Percentiles rank a stretch among this genome's conserved stretches.
These are phyloP conservation scores for Meleagris gallopavo DNA, from an alignment of 2,113 vertebrate genomes.

Conservation along the genomic window DNA sequence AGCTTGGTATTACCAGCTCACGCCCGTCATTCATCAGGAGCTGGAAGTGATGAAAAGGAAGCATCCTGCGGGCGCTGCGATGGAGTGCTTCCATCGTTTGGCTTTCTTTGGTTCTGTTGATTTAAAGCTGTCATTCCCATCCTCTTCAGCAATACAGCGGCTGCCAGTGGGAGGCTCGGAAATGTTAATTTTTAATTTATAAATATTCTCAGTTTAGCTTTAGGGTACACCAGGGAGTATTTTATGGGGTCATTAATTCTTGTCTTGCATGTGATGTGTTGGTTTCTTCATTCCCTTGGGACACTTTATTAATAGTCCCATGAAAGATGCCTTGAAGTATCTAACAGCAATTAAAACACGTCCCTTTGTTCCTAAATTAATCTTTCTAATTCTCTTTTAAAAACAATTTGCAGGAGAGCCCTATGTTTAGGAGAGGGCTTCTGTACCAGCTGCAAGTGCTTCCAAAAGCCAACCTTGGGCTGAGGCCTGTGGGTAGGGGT, in stretches of 20 bases:
- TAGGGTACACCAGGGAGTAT: constrained; percentile 6
- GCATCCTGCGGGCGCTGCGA: rapidly evolving
- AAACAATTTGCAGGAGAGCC: background rate
- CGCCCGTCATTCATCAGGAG: background rate
- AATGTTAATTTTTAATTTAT: constrained; percentile 22
- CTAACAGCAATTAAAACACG: background rate
- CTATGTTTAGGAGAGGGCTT: rapidly evolving
- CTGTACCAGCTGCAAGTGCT: background rate
- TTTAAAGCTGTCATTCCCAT: background rate
- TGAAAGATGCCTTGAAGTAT: background rate
- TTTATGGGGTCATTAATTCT: constrained; percentile 25
- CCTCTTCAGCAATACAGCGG: background rate
- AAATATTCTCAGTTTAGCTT: background rate
- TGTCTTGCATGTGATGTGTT: background rate
- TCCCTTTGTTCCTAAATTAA: constrained; percentile 13
- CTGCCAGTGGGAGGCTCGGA: constrained; percentile 38
- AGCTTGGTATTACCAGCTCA: background rate
- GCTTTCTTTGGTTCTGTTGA: background rate
- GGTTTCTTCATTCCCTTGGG: background rate
- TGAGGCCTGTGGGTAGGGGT: rapidly evolving
- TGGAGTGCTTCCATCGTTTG: background rate
- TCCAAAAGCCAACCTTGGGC: background rate
- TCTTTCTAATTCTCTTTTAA: background rate
- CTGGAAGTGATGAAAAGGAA: background rate
- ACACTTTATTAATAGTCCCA: background rate